Evolutionary conservation across 37 sponge, comb jelly and placozoan species (phyloP).

Genomic region (Chondrosia reniformis): DNA sequence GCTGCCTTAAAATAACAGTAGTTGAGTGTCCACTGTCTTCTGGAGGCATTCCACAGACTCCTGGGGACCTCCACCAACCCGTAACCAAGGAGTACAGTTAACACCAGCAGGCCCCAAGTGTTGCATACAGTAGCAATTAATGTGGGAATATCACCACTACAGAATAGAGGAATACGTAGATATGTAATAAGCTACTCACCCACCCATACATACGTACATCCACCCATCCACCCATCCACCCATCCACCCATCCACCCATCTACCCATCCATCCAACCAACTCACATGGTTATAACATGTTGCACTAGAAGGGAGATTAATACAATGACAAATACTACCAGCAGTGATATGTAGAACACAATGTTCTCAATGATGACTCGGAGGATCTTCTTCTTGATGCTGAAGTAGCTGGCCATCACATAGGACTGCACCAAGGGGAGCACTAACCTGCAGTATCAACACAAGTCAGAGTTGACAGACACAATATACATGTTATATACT

Average conservation of each 20-base stretch:
- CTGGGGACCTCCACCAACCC: conserved; percentile 92
- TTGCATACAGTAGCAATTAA: conserved; percentile 87
- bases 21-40: conserved; percentile 49
- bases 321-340: conserved; percentile 72
- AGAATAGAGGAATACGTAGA: conserved; percentile 1
- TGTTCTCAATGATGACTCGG: conserved; percentile 76
- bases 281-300: neutral
- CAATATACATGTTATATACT: neutral
- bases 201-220: neutral
- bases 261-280: neutral
- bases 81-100: conserved; percentile 91
- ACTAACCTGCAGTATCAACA: conserved; percentile 56
- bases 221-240: neutral
- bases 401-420: conserved; percentile 88
- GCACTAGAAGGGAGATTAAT: conserved; percentile 78
- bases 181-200: neutral
- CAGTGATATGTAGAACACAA: conserved; percentile 74
- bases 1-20: conserved; percentile 85
- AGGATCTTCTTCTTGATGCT: conserved; percentile 80
- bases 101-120: conserved; percentile 95
- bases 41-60: conserved; percentile 54
- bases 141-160: conserved; percentile 53
- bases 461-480: no score
- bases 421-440: conserved; percentile 86
- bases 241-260: neutral